Base-by-base conservation (phyloP, 1,140 invertebrate species). In the Aphis gossypii region DNA sequence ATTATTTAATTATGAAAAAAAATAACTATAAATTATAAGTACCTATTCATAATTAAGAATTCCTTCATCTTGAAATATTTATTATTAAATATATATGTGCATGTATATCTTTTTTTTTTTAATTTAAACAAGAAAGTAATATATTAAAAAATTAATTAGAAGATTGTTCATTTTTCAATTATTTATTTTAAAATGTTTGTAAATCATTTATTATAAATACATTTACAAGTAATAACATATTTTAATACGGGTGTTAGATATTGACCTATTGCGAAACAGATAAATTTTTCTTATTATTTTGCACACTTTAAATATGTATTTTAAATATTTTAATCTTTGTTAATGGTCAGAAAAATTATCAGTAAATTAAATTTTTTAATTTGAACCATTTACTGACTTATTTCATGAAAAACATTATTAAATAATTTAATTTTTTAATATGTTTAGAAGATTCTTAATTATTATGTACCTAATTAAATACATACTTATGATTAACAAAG, bases 241-340 rank as follows among this genome's bases (percentile, higher is more conserved):
- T 88, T 88, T 41, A 48, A 51, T n/a, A 88, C 21, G 86, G 46
- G 5, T 88, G 30, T 88, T 41, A 88, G 46, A 88, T 88, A 88
- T 88, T 88, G 86, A 88, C 86, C 86, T 88, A 35, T 48, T 88
- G 46, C 46, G 18, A 88, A 88, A 48, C 7, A n/a, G 86, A 88
- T 88, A 51, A 88, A 51, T 88, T 41, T 88, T 30, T 88, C n/a
- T 48, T 48, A 48, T 51, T 88, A 20, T 88, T 87, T 88, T 35
- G 30, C 86, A 88, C 46, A 48, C 18, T 88, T 88, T 18, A 11
- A 48, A 48, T 88, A 8, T 88, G 14, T 48, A 88, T 88, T 88
- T 18, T n/a, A 44, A 48, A 88, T 48, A 18, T 46, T 51, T 30
- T 48, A 88, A 30, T 48, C n/a, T 14, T 20, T 88, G 30, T 48